Percentiles rank a stretch among this genome's conserved stretches.
Evolutionary conservation across 2,888 invertebrate genomes (phyloP).

Genomic region (Nymphalis urticae): DNA sequence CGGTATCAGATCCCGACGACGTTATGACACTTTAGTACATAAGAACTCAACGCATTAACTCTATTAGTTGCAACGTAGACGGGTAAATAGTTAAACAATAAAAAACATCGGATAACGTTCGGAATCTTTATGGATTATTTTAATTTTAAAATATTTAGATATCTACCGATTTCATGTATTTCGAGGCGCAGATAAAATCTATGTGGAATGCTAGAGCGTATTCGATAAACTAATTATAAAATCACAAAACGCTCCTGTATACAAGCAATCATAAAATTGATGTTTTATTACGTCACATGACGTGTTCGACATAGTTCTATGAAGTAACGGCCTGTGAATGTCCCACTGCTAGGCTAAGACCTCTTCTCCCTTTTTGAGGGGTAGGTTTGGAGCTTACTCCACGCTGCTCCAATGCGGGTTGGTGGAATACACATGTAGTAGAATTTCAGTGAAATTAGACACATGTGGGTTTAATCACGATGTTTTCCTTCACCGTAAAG

Average conservation of each 20-base stretch:
- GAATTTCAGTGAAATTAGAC: no score
- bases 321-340: slow-evolving; percentile 4
- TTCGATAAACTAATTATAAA: slow-evolving; percentile 28
- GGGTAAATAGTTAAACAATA: background rate
- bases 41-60: no score
- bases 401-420: no score
- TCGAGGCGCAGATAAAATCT: slow-evolving; percentile 21
- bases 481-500: no score
- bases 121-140: slow-evolving; percentile 1
- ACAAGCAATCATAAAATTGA: slow-evolving; percentile 17
- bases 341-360: no score
- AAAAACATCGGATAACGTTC: background rate
- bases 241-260: slow-evolving; percentile 9
- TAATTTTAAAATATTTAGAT: slow-evolving; percentile 2
- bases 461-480: no score
- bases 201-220: slow-evolving; percentile 11
- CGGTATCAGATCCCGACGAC: no score
- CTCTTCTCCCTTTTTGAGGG: no score
- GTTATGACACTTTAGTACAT: no score
- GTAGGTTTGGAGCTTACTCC: no score
- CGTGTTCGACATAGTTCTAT: slow-evolving; percentile 19
- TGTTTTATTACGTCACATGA: slow-evolving; percentile 16
- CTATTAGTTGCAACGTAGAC: no score
- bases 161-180: slow-evolving; percentile 17
- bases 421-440: no score